phyloP scores from a whole-genome alignment of 2,797 vertebrate genomes.

The Microctenopoma lineatum region DNA sequence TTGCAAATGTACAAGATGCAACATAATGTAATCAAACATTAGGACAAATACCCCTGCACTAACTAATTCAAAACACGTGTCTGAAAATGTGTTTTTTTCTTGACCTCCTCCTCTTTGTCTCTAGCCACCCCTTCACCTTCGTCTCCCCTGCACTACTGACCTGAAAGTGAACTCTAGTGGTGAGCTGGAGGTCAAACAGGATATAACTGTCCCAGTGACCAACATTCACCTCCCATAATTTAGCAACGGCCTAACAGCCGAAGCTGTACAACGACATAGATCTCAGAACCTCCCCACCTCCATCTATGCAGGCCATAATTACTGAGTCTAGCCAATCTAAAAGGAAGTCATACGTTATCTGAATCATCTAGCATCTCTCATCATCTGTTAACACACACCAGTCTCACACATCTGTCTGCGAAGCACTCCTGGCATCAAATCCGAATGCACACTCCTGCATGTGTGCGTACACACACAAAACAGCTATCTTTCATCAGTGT shows the following conservation, averaged over 20 bases:
- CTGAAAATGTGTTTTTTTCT: slow-evolving; percentile 25
- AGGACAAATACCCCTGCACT: slow-evolving; percentile 14
- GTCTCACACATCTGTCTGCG: slow-evolving; percentile 58
- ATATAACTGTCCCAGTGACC: slow-evolving; percentile 70
- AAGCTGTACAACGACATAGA: slow-evolving; percentile 27
- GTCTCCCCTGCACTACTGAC: slow-evolving; percentile 61
- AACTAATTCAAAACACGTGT: slow-evolving; percentile 32
- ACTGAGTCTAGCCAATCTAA: slow-evolving; percentile 57
- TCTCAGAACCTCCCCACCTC: slow-evolving; percentile 45
- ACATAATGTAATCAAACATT: slow-evolving; percentile 31
- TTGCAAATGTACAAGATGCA: slow-evolving; percentile 14
- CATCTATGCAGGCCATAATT: slow-evolving; percentile 46
- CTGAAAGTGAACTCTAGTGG: slow-evolving; percentile 71
- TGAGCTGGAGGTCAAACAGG: slow-evolving; percentile 69
- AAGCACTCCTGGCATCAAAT: slow-evolving; percentile 31
- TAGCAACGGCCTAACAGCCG: slow-evolving; percentile 28
- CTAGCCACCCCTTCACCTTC: slow-evolving; percentile 39
- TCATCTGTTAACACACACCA: slow-evolving; percentile 41
- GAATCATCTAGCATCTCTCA: slow-evolving; percentile 60
- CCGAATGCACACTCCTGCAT: slow-evolving; percentile 26
- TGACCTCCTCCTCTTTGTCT: slow-evolving; percentile 9
- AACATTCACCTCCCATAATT: slow-evolving; percentile 74
- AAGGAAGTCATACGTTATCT: slow-evolving; percentile 72
- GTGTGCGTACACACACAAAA: slow-evolving; percentile 33
- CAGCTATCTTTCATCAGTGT: slow-evolving; percentile 76